Evolutionary conservation across 2,113 vertebrate species (phyloP).

Genomic region (Microtus oregoni): DNA sequence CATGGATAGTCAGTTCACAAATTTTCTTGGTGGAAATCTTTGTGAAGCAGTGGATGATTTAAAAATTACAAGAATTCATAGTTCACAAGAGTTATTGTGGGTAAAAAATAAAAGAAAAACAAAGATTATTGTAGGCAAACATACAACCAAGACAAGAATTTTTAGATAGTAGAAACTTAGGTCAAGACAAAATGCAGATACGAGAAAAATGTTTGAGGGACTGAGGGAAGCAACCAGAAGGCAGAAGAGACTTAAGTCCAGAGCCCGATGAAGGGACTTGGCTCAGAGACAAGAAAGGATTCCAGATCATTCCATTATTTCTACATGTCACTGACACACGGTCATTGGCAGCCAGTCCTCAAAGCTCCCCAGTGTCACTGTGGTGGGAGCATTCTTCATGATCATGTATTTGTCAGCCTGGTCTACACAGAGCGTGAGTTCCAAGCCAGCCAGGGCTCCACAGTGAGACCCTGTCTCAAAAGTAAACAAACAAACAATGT

Average conservation of each 20-base stretch:
- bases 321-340: neutral
- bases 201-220: neutral
- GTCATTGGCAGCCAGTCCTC: neutral
- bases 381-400: neutral
- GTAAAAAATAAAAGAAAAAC: neutral
- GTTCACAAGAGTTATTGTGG: neutral
- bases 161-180: neutral
- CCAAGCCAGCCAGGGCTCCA: neutral
- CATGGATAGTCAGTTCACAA: neutral
- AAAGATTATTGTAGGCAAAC: neutral
- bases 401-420: neutral
- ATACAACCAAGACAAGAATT: neutral
- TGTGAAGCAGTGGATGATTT: neutral
- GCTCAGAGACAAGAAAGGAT: neutral
- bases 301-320: neutral
- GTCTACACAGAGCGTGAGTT: neutral
- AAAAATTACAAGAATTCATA: neutral
- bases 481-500: neutral
- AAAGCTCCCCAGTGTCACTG: neutral
- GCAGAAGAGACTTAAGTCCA: too few species aligned
- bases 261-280: neutral
- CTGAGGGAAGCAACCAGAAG: neutral
- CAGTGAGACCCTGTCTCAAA: neutral
- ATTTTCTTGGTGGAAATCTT: neutral
- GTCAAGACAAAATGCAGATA: neutral